Base-by-base conservation (phyloP, 2,888 invertebrate species). In the Ectropis crepuscularia region DNA sequence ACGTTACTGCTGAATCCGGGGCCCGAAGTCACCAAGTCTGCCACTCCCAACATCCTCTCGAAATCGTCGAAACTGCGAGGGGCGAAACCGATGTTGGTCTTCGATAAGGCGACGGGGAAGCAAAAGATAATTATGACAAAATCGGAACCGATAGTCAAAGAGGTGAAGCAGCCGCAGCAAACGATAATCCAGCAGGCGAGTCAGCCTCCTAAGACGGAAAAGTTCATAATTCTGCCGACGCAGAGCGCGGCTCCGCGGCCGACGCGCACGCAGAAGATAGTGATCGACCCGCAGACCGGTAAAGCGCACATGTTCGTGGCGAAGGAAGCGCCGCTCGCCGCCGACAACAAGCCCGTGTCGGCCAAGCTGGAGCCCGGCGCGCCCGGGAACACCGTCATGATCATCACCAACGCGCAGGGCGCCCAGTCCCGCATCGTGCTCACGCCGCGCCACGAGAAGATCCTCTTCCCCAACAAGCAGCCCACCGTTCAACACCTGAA, bases 321-420 rank as follows among this genome's bases (percentile, higher is more conserved):
- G 5, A 91, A 91, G 72, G 80, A 89, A 6, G 62, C 80, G 2
- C 71, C 82, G 2, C 51, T 80, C 55, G 62, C 78, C 9, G 63
- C 81, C 53, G 87, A 88, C 46, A 87, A 82, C 73, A 87, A 90
- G 77, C 80, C 88, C 54, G 82, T 92, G 69, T 86, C 89, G 46
- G 92, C 92, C 0, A 91, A 90, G 73, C 75, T 92, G 43, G 79
- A 90, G 67, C 82, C 87, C 2, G 82, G 72, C 59, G 79, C 89
- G 0, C 79, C 90, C n/a, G 89, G 89, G 7, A 90, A 93, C 73
- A 94, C 94, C 59, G 94, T 95, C 37, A 95, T 95, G 95, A 94
- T 95, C 46, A 93, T 95, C 54, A 95, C 95, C 0, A 94, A 95
- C 74, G 93, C 94, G 58, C 94, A 94, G 75, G 95, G 95, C 11